Evolutionary conservation across 2,113 vertebrate species (phyloP).

Genomic region (Talpa occidentalis): DNA sequence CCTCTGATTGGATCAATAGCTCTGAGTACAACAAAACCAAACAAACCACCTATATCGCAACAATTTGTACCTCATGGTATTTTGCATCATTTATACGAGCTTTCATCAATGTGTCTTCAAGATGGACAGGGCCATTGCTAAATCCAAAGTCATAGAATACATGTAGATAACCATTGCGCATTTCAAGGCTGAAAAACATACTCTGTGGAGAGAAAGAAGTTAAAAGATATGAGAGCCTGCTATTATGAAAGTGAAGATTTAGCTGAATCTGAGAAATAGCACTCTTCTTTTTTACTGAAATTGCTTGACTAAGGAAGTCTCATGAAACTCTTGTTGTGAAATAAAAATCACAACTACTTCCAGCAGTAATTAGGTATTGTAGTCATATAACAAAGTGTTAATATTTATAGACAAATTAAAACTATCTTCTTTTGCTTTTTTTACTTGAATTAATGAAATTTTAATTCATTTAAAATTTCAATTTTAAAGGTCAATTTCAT

Average conservation of each 20-base stretch:
- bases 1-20: neutral
- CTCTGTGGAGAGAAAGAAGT: constrained; percentile 85
- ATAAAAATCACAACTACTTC: constrained; percentile 44
- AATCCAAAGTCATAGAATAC: constrained; percentile 97
- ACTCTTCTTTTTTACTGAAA: neutral
- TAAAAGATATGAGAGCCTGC: neutral
- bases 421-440: neutral
- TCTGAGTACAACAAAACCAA: neutral
- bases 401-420: neutral
- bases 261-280: constrained; percentile 27
- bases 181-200: constrained; percentile 94
- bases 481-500: no score
- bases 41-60: neutral
- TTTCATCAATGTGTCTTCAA: constrained; percentile 92
- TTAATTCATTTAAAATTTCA: neutral
- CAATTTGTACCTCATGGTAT: constrained; percentile 94
- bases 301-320: neutral
- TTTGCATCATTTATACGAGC: constrained; percentile 95
- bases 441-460: constrained; percentile 30
- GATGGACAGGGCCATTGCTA: constrained; percentile 88
- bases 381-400: neutral
- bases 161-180: constrained; percentile 92
- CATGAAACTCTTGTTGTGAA: constrained; percentile 12
- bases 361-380: constrained; percentile 32
- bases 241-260: neutral